Base-by-base conservation (phyloP, 2,113 vertebrate genomes). In the Herpailurus yagouaroundi region DNA sequence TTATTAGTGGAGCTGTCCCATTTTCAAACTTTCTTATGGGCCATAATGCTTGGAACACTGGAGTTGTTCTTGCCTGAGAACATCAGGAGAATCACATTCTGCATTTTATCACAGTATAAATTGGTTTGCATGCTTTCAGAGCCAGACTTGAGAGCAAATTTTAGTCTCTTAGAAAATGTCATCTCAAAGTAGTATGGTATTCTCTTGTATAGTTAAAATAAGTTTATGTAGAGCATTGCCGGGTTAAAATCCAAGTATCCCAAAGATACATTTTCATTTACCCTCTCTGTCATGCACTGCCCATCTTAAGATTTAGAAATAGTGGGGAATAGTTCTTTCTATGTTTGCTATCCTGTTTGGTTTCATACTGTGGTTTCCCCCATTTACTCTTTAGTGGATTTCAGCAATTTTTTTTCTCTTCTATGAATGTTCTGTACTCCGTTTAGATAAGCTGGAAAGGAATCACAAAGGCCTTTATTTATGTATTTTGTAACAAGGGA, bases 151-250 rank as follows among this genome's bases (percentile, higher is more conserved):
- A 92, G 66, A 95, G 60, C 7, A 45, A 33, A 14, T 38, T 93
- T 89, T 23, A 38, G 21, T 52, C 73, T 92, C 50, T 88, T 79
- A 68, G 68, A 92, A 94, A 88, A 55, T 71, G 38, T 91, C 71
- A 60, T 90, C 5, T 64, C 85, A n/a, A 11, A 92, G 81, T 85
- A 60, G 50, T 74, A 63, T 36, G 69, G 66, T 50, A 63, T 85
- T 92, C 90, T 77, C 68, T 94, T 82, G 29, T 71, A 13, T 31
- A 55, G n/a, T 84, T 93, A 89, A 96, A 94, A 36, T 41, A 48
- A 41, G 68, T 84, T 93, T 64, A 14, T 66, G 5, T 50, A 23
- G 74, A 55, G 15, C 33, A 21, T 73, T 74, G 25, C 73, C 90
- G 64, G 33, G 57, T 81, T 91, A 68, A 71, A 52, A 66, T 79